Evolutionary conservation across 2,888 invertebrate genomes (phyloP).

Genomic region (Cryptosula pallasiana): DNA sequence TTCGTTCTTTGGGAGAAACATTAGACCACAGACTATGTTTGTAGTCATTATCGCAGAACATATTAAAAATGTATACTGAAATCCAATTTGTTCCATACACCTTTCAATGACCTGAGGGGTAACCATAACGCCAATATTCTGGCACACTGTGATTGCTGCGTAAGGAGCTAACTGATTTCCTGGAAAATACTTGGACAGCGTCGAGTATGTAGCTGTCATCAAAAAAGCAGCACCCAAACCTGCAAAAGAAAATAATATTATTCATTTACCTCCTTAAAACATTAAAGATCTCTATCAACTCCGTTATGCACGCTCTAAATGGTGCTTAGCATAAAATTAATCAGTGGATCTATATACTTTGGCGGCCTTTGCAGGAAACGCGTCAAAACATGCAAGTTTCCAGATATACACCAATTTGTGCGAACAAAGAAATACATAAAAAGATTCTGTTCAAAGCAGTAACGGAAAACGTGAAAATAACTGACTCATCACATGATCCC

Average conservation of each 20-base stretch:
- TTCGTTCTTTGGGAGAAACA: background rate
- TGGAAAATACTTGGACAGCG: background rate
- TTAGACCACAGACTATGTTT: background rate
- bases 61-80: background rate
- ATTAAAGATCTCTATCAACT: too few relatives aligned
- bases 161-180: conserved; percentile 7
- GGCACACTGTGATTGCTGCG: conserved; percentile 12
- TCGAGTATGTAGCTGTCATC: background rate
- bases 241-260: background rate
- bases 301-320: too few relatives aligned
- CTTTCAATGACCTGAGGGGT: background rate
- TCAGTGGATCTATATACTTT: too few relatives aligned
- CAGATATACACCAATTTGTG: too few relatives aligned
- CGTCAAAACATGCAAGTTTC: too few relatives aligned
- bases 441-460: too few relatives aligned
- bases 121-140: conserved; percentile 12
- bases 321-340: too few relatives aligned
- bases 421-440: too few relatives aligned
- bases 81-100: background rate
- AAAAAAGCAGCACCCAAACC: conserved; percentile 8
- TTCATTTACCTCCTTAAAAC: background rate
- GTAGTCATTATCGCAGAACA: background rate
- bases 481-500: too few relatives aligned
- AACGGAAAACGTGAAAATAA: too few relatives aligned
- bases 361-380: too few relatives aligned